Base-by-base conservation (phyloP, 2,888 invertebrate species). In the Ceriagrion tenellum region DNA sequence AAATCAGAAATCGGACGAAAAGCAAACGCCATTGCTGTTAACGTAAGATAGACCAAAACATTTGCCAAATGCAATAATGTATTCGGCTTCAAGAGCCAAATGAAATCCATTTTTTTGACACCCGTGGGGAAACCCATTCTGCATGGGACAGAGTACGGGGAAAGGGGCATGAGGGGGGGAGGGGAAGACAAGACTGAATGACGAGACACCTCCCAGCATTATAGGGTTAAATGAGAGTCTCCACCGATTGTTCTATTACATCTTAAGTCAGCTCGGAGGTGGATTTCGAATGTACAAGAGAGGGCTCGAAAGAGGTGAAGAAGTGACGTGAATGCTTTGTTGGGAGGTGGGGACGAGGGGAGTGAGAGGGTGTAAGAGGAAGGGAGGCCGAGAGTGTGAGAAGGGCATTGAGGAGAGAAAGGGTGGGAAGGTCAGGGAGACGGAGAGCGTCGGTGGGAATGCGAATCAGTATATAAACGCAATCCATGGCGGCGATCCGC, bases 381-480 rank as follows among this genome's bases (percentile, higher is more conserved):
- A 91, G 59, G 59, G 90, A 35, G 56, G 23, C 13, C 23, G 18
- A 35, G 35, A 20, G 30, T 59, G 55, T 20, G 59, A 59, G 59
- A 59, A 59, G 0, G 47, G 16, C 56, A 12, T 56, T 56, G 56
- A 8, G 20, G 59, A 20, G 59, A 59, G 90, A 56, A 91, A 2
- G 55, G 30, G 47, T 55, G 90, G 18, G 59, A 90, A 59, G 90
- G 90, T 59, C 59, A 91, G 59, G 59, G 90, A 91, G 81, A 16
- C 81, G 12, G 13, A 81, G 81, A 35, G 81, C 30, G 69, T 18
- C 16, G 26, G 35, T 81, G 81, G 16, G 30, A 81, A 81, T 81
- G 81, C 35, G 81, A 81, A 81, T 59, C 3, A 35, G 81, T 81
- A 81, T 81, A 81, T 81, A 81, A 81, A 81, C 35, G 35, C 30